Base-by-base conservation (phyloP, 1,140 invertebrate species). In the Hydropsyche tenuis region DNA sequence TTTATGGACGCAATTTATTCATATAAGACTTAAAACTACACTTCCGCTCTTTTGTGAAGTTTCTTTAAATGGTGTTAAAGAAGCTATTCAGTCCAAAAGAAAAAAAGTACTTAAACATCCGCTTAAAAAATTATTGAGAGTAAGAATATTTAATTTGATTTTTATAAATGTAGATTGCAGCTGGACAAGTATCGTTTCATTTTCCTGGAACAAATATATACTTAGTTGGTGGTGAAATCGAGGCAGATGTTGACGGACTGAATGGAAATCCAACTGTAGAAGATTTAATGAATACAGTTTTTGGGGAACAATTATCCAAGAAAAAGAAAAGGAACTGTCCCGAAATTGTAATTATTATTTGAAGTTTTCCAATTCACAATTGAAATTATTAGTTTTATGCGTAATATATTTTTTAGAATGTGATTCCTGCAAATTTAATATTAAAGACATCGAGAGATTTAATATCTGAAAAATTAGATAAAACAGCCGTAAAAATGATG, bases 1-100 rank as follows among this genome's bases (percentile, higher is more conserved):
- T 22, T 79, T 92, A 12, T 88, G 87, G 82, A 85, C 86, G 78
- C 86, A 91, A 77, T 93, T 92, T 81, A 82, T 88, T 14, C 89
- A 92, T 80, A 85, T 92, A 12, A 83, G 89, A 12, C 75, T 86
- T 4, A 86, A 86, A 74, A 88, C 88, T 48, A 83, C 85, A 20
- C 78, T 89, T 60, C 86, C 85, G 6, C 76, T 90, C 12, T 84
- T 85, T 68, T 87, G 86, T 79, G 85, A 88, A 75, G 82, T 85
- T 22, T 87, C 86, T 14, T 83, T 83, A 3, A 78, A 86, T 76
- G 83, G 85, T 12, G 86, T 90, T 25, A 85, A 86, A 69, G 85
- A 85, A 79, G 84, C 86, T 66, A 81, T 89, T 78, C 86, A 87
- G 75, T 81, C 78, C 72, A 84, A 88, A 77, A 83, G 87, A 12